Conservation (phyloP, 2,113 vertebrate species). For the Dunckerocampus dactyliophorus region DNA sequence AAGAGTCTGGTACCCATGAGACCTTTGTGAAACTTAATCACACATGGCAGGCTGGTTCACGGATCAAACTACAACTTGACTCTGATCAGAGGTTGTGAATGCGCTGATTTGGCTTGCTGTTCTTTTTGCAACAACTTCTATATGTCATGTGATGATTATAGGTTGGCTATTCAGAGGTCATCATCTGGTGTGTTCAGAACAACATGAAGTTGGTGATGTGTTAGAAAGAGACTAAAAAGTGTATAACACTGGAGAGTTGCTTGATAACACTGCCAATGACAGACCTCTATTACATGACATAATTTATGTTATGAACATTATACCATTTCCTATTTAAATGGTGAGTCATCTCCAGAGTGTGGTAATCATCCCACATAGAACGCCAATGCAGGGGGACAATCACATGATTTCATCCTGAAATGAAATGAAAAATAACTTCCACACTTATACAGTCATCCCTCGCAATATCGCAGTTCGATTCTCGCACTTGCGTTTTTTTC, state of each 20-base stretch:
- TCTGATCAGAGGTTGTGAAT: constrained; percentile 41
- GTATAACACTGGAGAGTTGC: not conserved
- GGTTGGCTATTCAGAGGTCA: too few species aligned
- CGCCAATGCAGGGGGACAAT: constrained; percentile 18
- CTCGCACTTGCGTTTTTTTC: too few species aligned
- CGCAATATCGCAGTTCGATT: too few species aligned
- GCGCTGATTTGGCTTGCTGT: constrained; percentile 47
- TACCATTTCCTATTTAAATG: constrained; percentile 2
- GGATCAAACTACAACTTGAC: constrained; percentile 71
- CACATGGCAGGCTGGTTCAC: constrained; percentile 59
- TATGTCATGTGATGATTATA: too few species aligned
- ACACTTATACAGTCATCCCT: too few species aligned
- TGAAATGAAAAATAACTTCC: too few species aligned
- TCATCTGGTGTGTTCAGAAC: not conserved
- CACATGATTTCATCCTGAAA: constrained; percentile 26
- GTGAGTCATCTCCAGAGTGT: constrained; percentile 10
- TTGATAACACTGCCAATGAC: not conserved
- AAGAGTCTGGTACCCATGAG: constrained; percentile 50
- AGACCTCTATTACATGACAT: constrained; percentile 2
- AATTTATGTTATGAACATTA: constrained; percentile 13
- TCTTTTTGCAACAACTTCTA: constrained; percentile 7
- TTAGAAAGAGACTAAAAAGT: not conserved
- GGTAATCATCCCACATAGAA: constrained; percentile 33
- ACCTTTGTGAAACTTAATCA: constrained; percentile 70
- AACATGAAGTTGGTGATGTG: not conserved